phyloP scores from a whole-genome alignment of 1,140 invertebrate species.

The Plectrocnemia conspersa region DNA sequence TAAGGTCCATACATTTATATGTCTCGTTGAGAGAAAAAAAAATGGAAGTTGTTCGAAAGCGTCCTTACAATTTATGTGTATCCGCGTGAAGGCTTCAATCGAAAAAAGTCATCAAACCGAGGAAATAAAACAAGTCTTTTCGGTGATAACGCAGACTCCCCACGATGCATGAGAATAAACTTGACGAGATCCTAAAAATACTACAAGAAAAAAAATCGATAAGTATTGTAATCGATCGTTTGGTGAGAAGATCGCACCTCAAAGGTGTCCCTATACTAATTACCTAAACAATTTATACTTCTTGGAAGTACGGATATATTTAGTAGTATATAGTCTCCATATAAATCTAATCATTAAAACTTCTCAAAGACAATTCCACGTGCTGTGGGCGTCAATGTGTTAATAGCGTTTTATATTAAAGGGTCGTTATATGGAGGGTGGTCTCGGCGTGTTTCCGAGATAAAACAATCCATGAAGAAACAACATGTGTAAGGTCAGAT shows the following conservation, averaged over 20 bases:
- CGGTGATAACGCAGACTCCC: conserved; percentile 20
- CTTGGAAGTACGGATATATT: too few species aligned
- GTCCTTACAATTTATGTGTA: conserved; percentile 21
- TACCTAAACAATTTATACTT: too few species aligned
- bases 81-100: conserved; percentile 4
- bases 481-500: conserved; percentile 5
- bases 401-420: too few species aligned
- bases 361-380: too few species aligned
- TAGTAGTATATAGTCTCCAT: too few species aligned
- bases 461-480: conserved; percentile 6
- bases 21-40: conserved; percentile 13
- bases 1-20: conserved; percentile 13
- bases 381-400: too few species aligned
- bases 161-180: conserved; percentile 10
- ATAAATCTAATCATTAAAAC: too few species aligned
- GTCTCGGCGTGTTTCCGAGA: conserved; percentile 5
- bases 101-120: conserved; percentile 25
- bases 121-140: conserved; percentile 16
- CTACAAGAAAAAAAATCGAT: neutral
- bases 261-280: neutral
- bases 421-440: conserved; percentile 9
- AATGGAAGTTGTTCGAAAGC: conserved; percentile 9
- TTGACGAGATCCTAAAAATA: too few species aligned
- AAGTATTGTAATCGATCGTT: neutral
- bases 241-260: neutral